These are phyloP conservation scores for Micromesistius poutassou DNA, from an alignment of 2,797 vertebrate genomes.

Conservation along the genomic window DNA sequence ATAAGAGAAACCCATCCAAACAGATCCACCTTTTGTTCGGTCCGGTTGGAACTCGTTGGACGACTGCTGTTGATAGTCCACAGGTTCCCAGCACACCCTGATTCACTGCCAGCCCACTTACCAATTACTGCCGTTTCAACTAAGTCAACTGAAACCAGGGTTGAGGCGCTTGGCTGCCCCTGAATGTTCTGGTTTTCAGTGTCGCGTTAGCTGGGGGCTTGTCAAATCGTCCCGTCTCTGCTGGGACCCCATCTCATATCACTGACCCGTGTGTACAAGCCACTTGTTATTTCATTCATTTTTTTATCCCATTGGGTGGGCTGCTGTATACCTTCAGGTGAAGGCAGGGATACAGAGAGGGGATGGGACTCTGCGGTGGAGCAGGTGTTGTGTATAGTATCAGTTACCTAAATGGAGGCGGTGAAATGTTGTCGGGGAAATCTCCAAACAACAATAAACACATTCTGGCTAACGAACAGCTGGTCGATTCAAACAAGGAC, in stretches of 20 bases:
- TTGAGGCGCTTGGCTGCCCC: constrained; percentile 10
- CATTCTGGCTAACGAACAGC: background rate
- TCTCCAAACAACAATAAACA: background rate
- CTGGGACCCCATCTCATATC: background rate
- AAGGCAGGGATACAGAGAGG: background rate
- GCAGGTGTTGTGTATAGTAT: background rate
- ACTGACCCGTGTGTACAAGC: background rate
- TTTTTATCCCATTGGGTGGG: background rate
- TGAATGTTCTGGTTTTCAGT: constrained; percentile 13
- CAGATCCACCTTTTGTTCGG: background rate
- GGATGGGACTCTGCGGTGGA: background rate
- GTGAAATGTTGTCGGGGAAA: background rate
- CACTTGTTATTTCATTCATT: background rate
- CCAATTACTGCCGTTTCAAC: constrained; percentile 10
- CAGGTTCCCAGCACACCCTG: background rate
- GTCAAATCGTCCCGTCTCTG: constrained; percentile 4
- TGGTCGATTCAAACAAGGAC: background rate
- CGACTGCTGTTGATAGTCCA: constrained; percentile 8
- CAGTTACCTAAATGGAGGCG: background rate
- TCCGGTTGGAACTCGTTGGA: constrained; percentile 5
- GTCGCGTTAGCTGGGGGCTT: background rate
- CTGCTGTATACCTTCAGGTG: background rate
- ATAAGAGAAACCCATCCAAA: constrained; percentile 9
- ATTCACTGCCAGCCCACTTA: constrained; percentile 14
- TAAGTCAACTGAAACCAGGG: constrained; percentile 18